phyloP scores from a whole-genome alignment of 2,113 vertebrate genomes.

The Microcebus tavaratra region DNA sequence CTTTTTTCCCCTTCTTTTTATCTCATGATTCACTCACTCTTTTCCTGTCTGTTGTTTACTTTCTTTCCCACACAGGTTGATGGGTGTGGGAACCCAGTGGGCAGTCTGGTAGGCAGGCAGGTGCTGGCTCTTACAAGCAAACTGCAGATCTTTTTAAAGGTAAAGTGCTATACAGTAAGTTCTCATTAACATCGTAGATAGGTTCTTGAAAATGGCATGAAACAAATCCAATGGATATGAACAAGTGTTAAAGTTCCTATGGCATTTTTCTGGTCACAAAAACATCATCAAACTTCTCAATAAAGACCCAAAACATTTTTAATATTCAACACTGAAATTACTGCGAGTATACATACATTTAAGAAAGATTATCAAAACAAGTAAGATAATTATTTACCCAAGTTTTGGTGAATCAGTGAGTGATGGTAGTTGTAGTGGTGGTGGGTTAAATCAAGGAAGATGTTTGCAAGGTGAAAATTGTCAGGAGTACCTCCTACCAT shows the following conservation, averaged over 20 bases:
- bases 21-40: not conserved
- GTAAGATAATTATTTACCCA: not conserved
- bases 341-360: not conserved
- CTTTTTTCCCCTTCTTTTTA: not conserved
- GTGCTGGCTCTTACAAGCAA: not conserved
- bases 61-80: not conserved
- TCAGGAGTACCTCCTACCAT: not conserved
- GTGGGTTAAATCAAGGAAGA: not conserved
- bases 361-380: not conserved
- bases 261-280: not conserved
- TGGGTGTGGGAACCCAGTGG: fast-evolving
- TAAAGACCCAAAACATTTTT: not conserved
- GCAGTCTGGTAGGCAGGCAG: not conserved
- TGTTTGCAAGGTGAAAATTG: not conserved
- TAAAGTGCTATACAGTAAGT: not conserved
- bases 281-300: not conserved
- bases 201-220: not conserved
- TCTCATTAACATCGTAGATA: not conserved
- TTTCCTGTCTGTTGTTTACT: not conserved
- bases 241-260: not conserved
- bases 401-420: not conserved
- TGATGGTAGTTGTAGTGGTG: not conserved
- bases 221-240: not conserved
- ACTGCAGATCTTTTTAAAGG: not conserved
- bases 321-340: not conserved